Base-by-base conservation (phyloP, 2,113 vertebrate species). In the Hassar affinis region DNA sequence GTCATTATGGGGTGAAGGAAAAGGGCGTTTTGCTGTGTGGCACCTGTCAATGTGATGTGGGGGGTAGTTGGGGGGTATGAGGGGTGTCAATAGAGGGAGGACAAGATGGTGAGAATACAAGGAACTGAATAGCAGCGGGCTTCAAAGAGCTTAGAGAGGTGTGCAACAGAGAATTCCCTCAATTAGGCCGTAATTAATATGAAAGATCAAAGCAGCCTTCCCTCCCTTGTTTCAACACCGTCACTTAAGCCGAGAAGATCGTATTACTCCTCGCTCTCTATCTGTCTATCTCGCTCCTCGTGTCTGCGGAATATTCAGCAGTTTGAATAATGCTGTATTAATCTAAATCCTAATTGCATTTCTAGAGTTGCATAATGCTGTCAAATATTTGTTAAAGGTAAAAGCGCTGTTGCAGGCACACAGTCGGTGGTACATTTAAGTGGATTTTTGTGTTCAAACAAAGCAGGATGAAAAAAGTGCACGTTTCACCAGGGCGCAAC, bases 131-230 rank as follows among this genome's bases (percentile, higher is more conserved):
- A 62, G 78, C 71, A 64, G 81, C 22, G 6, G 79, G 82, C 82
- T 84, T 86, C 85, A 86, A 86, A 86, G 79, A 72, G 64, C 30
- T 49, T 52, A 84, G 71, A 72, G 56, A 42, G 15, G 79, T 84
- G 71, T 84, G 75, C 83, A 84, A 78, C 45, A 72, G 82, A 84
- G 62, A 78, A 86, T 84, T 87, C 56, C 82, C 56, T 81, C 72
- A 87, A 87, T 87, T 81, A 86, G 54, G 71, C 72, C 45, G 22
- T 81, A 71, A 81, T 86, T 84, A 86, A 81, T 86, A 84, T 45
- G 42, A 74, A 84, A 84, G 78, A 86, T 86, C 82, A 86, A 84
- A 86, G 52, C 85, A 25, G 33, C 72, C 35, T 49, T 69, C 74
- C 61, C 33, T 59, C 51, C 78, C 52, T 64, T 81, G 82, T 84